A percentile compares a stretch with the other conserved stretches of the same genome.
These are phyloP conservation scores for Antechinus flavipes DNA, from an alignment of 2,113 vertebrate genomes.

Conservation along the genomic window DNA sequence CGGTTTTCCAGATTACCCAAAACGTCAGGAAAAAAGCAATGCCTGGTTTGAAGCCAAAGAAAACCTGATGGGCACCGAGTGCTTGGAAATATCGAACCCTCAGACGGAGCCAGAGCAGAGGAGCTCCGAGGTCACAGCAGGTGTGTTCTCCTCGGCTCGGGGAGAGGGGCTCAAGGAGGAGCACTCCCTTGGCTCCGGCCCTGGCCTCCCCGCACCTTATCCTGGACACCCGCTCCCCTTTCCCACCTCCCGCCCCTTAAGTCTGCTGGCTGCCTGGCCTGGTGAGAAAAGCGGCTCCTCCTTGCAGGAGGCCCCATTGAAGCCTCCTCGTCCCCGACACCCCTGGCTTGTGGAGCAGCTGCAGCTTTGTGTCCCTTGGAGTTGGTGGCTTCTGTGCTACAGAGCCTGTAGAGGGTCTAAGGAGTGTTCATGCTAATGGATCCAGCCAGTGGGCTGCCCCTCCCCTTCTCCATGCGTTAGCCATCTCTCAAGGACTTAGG, in stretches of 20 bases:
- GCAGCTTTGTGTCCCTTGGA: neutral
- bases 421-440: neutral
- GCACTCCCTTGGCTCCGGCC: neutral
- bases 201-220: too few relatives aligned
- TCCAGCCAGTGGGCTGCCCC: too few relatives aligned
- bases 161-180: neutral
- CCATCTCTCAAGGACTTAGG: too few relatives aligned
- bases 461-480: too few relatives aligned
- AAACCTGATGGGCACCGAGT: slow-evolving; percentile 64
- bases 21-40: slow-evolving; percentile 68
- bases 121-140: neutral
- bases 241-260: neutral
- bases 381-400: too few relatives aligned
- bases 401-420: neutral
- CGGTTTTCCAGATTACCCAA: slow-evolving; percentile 63
- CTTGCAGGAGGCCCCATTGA: too few relatives aligned
- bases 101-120: slow-evolving; percentile 24
- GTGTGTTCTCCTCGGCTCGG: slow-evolving; percentile 49
- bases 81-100: slow-evolving; percentile 37
- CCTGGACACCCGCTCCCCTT: too few relatives aligned
- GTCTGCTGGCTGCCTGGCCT: too few relatives aligned
- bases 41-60: slow-evolving; percentile 85
- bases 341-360: too few relatives aligned
- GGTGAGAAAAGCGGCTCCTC: neutral
- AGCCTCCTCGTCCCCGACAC: too few relatives aligned